These are phyloP conservation scores for Syngnathus floridae DNA, from an alignment of 2,113 vertebrate species.

Conservation along the genomic window DNA sequence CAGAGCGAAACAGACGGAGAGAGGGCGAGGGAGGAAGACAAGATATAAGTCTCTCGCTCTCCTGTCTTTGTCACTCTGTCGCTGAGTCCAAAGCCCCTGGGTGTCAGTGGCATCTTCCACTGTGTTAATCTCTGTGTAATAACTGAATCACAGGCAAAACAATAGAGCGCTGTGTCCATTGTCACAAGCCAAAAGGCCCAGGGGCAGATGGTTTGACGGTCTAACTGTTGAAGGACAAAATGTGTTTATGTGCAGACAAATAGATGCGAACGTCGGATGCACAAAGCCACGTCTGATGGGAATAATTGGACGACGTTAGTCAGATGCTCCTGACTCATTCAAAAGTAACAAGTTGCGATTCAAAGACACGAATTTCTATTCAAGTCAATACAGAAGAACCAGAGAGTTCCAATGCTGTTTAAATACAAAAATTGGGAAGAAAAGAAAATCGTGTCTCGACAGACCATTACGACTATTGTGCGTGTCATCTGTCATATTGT, in stretches of 20 bases:
- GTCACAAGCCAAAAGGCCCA: slow-evolving; percentile 56
- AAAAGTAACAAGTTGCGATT: slow-evolving; percentile 13
- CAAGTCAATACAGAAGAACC: not conserved
- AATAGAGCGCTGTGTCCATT: slow-evolving; percentile 46
- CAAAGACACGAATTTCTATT: slow-evolving; percentile 17
- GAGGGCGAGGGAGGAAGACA: slow-evolving; percentile 7
- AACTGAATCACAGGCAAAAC: slow-evolving; percentile 62
- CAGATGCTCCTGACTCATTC: slow-evolving; percentile 19
- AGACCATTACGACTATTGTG: not conserved
- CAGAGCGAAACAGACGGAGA: slow-evolving; percentile 31
- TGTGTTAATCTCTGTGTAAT: slow-evolving; percentile 62
- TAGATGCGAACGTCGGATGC: slow-evolving; percentile 22
- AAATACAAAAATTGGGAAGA: not conserved
- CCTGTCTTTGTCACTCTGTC: slow-evolving; percentile 6
- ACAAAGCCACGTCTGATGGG: slow-evolving; percentile 19
- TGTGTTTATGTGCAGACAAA: not conserved
- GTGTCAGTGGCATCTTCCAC: slow-evolving; percentile 52
- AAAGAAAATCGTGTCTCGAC: not conserved
- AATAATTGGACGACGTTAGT: slow-evolving; percentile 17
- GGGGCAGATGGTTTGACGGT: slow-evolving; percentile 48
- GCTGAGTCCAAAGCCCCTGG: slow-evolving; percentile 50
- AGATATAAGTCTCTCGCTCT: slow-evolving; percentile 40
- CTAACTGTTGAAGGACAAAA: slow-evolving; percentile 15
- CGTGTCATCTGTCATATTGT: too few relatives aligned
- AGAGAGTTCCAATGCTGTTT: not conserved